A percentile compares a stretch with the other conserved stretches of the same genome.
phyloP scores from a whole-genome alignment of 2,113 vertebrate species.

The Epinephelus lanceolatus region DNA sequence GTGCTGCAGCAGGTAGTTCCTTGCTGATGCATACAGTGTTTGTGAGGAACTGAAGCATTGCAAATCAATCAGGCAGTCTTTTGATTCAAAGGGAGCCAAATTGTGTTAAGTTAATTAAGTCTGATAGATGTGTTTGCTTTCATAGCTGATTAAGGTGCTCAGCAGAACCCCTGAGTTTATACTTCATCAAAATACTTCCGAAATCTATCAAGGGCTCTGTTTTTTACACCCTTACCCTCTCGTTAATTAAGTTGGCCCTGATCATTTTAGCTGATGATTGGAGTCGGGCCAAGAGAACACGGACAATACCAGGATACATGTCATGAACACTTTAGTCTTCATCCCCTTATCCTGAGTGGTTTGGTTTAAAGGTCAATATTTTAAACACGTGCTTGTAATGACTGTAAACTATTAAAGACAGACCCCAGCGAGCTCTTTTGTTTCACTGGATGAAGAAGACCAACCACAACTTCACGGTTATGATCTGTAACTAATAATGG shows the following conservation, averaged over 20 bases:
- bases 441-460: constrained; percentile 31
- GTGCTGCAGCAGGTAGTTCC: constrained; percentile 51
- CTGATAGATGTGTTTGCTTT: constrained; percentile 85
- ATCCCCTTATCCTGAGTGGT: constrained; percentile 37
- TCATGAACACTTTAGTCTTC: constrained; percentile 67
- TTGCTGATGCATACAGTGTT: constrained; percentile 61
- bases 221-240: constrained; percentile 73
- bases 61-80: constrained; percentile 76
- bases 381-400: constrained; percentile 61
- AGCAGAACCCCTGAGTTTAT: constrained; percentile 76
- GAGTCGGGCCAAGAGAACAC: constrained; percentile 57
- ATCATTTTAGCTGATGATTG: constrained; percentile 74
- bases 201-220: constrained; percentile 74
- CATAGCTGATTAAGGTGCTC: constrained; percentile 83
- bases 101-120: constrained; percentile 80
- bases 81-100: constrained; percentile 80
- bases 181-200: constrained; percentile 79
- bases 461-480: constrained; percentile 46
- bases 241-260: constrained; percentile 77
- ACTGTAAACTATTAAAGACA: constrained; percentile 54
- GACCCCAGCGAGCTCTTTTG: constrained; percentile 27
- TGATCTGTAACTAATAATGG: constrained; percentile 58
- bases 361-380: constrained; percentile 46
- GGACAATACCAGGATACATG: constrained; percentile 55
- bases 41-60: constrained; percentile 77